A percentile compares a stretch with the other conserved stretches of the same genome.
Conservation (phyloP, 2,888 invertebrate genomes). For the Pasiphila rectangulata region DNA sequence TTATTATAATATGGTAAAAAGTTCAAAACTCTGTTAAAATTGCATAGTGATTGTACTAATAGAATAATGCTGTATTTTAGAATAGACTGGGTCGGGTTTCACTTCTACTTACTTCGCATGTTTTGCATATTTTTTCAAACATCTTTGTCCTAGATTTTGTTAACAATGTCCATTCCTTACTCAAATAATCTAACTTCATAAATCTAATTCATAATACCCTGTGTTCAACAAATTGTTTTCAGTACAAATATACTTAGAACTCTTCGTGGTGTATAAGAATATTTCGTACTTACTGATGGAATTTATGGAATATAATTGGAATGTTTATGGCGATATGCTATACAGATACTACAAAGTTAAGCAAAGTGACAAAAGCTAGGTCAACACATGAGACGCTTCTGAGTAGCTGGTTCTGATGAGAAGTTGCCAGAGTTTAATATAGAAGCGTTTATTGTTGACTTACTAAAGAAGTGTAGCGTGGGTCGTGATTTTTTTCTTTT, state of each 20-base stretch:
- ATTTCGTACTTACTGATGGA: too few species aligned
- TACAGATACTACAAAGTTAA: too few species aligned
- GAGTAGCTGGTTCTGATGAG: slow-evolving; percentile 7
- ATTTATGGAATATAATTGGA: too few species aligned
- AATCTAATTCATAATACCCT: too few species aligned
- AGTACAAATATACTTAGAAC: too few species aligned
- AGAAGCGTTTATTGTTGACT: slow-evolving; percentile 17
- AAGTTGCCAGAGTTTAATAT: slow-evolving; percentile 6
- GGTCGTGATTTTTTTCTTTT: slow-evolving; percentile 17
- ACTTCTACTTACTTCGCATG: slow-evolving; percentile 16
- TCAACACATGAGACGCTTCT: slow-evolving; percentile 7
- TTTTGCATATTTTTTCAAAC: neutral
- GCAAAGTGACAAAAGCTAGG: slow-evolving; percentile 2
- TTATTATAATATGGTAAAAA: slow-evolving; percentile 33
- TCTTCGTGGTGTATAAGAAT: too few species aligned
- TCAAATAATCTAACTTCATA: too few species aligned
- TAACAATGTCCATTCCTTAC: too few species aligned
- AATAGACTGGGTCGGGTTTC: slow-evolving; percentile 24
- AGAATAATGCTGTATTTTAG: slow-evolving; percentile 30
- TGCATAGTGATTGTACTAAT: slow-evolving; percentile 35
- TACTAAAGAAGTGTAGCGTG: slow-evolving; percentile 23
- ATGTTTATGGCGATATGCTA: too few species aligned
- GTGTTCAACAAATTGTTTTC: too few species aligned
- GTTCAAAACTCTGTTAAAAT: slow-evolving; percentile 36
- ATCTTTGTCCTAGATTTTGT: too few species aligned